Evolutionary conservation across 2,888 invertebrate species (phyloP), one percentile per base, ranked within the genome.

Genomic region (Tromatobia lineatoria): DNA sequence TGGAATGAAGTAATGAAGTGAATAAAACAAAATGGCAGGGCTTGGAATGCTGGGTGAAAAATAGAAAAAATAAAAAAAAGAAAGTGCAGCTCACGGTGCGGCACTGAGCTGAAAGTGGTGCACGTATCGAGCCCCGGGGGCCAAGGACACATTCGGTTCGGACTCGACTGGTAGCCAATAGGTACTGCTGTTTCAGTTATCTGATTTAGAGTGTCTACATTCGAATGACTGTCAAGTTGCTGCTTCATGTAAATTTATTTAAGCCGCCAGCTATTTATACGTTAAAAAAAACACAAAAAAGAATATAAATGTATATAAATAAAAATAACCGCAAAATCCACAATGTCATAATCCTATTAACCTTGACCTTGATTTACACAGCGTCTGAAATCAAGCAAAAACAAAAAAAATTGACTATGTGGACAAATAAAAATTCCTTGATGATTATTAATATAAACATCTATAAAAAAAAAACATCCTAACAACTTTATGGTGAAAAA

Each of bases 71-170:
- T 25, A 6, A 4, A 13, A 3, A 11, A 57, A 6, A 4, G 25
- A 57, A 57, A 57, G 59, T 13, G 59, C 29, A 59, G 29, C 76
- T 25, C 52, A 71, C 64, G 73, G 59, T 76, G 70, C 73, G 61
- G 52, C 77, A 69, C 42, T 71, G 57, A 71, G 64, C 45, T 8
- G 3, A 66, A 66, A 71, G 34, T 70, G 74, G 75, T 76, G 67
- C 76, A 64, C 73, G 54, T 47, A 83, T 73, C 77, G 77, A 85
- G 85, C 81, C 85, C 87, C 11, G 88, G 76, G 34, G 87, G 85
- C 85, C 88, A 90, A 90, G 88, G 89, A 86, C 85, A 76, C 75
- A 81, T 87, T 85, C 84, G 81, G 87, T 80, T 80, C 82, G 73
- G 61, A 75, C 57, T 59, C 34, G 50, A 54, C 4, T 18, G 45